phyloP scores from a whole-genome alignment of 92 coral and sea anemone genomes.

The Meandrina meandrites region DNA sequence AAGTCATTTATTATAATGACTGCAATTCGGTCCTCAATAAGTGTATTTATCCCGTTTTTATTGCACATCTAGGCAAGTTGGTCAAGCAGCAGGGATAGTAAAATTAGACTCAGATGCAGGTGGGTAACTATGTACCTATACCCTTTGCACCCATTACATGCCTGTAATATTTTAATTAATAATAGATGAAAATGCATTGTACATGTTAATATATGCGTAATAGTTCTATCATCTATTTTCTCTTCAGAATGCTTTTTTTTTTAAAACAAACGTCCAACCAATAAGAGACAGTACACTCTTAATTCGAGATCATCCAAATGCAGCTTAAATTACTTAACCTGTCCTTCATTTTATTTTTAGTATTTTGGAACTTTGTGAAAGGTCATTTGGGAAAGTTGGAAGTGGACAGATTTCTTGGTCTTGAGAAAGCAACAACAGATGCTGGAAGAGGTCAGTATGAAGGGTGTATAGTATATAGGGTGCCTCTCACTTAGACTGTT shows the following conservation, averaged over 20 bases:
- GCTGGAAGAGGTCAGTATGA: conserved; percentile 80
- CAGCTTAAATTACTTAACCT: background rate
- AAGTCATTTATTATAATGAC: background rate
- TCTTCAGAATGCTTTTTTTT: too few relatives aligned
- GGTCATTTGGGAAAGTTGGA: conserved; percentile 89
- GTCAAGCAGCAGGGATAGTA: conserved; percentile 86
- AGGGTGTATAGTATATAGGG: too few relatives aligned
- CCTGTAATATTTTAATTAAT: too few relatives aligned
- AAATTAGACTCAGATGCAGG: conserved; percentile 83
- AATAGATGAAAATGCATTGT: too few relatives aligned
- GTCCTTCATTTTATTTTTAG: conserved; percentile 26
- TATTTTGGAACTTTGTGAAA: conserved; percentile 83
- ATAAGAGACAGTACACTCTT: background rate
- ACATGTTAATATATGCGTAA: too few relatives aligned
- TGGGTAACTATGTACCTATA: conserved; percentile 17
- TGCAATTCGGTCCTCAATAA: background rate
- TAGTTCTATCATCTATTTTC: too few relatives aligned
- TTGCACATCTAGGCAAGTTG: conserved; percentile 79
- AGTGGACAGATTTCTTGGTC: conserved; percentile 66
- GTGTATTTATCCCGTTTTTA: background rate
- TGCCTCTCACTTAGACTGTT: background rate
- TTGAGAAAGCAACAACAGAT: conserved; percentile 85
- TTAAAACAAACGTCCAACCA: too few relatives aligned
- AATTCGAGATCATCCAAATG: too few relatives aligned
- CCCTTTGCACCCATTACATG: too few relatives aligned